phyloP scores from a whole-genome alignment of 1,140 invertebrate genomes.

The Papilio machaon region DNA sequence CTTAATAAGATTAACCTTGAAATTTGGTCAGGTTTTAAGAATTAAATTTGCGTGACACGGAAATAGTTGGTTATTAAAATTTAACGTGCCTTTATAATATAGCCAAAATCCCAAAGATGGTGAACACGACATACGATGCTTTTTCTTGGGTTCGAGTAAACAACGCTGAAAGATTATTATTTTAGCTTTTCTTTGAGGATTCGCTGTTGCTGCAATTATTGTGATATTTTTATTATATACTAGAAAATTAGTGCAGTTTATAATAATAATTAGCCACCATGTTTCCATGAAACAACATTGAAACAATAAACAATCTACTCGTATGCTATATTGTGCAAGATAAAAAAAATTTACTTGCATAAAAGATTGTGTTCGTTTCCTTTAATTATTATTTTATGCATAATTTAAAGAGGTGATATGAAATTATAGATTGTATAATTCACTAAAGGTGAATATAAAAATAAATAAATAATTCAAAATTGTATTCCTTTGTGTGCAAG shows the following conservation, averaged over 20 bases:
- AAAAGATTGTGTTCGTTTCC: not conserved
- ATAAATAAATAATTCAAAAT: too few species aligned
- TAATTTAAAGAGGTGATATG: not conserved
- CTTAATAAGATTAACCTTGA: slow-evolving; percentile 54
- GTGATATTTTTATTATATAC: not conserved
- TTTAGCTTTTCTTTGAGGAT: too few species aligned
- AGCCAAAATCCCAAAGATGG: too few species aligned
- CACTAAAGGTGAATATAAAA: too few species aligned
- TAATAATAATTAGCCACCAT: not conserved
- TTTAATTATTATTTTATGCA: not conserved
- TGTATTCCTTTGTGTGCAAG: too few species aligned
- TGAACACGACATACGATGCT: too few species aligned
- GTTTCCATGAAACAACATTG: not conserved
- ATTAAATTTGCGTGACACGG: slow-evolving; percentile 35
- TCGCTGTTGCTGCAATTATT: too few species aligned
- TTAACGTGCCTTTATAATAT: not conserved
- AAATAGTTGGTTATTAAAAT: not conserved
- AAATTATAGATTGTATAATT: not conserved
- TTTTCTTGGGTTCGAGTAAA: not conserved
- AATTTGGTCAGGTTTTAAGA: slow-evolving; percentile 40
- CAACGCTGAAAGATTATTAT: not conserved
- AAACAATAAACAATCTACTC: not conserved
- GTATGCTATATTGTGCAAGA: not conserved
- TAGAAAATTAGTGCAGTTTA: not conserved
- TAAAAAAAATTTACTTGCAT: not conserved